Evolutionary conservation across 2,797 vertebrate genomes (phyloP).

Genomic region (Anabacerthia variegaticeps): DNA sequence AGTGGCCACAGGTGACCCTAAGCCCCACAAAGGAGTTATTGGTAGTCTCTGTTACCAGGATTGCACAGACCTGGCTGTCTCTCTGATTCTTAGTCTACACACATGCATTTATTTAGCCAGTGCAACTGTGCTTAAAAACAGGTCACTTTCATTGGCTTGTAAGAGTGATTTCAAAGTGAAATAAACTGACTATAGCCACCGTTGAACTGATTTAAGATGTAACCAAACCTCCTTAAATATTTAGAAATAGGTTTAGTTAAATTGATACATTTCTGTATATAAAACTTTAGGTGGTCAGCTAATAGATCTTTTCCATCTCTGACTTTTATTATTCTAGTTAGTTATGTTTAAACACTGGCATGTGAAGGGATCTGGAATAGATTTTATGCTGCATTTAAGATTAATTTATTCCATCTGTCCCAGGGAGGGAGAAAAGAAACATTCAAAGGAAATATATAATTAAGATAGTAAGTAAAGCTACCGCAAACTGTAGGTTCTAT

Average conservation of each 20-base stretch:
- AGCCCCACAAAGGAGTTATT: background rate
- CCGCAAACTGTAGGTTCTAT: conserved; percentile 41
- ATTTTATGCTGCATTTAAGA: conserved; percentile 70
- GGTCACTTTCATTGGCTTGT: background rate
- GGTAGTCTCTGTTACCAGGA: background rate
- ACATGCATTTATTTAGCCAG: background rate
- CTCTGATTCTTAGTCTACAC: background rate
- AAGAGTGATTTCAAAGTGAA: conserved; percentile 19
- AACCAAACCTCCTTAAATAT: conserved; percentile 42
- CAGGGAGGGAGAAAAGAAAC: conserved; percentile 43
- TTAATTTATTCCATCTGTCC: conserved; percentile 69
- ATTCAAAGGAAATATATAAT: conserved; percentile 61
- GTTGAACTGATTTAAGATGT: conserved; percentile 37
- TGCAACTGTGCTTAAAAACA: background rate
- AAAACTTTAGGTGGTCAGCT: conserved; percentile 60
- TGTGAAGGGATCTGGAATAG: conserved; percentile 54
- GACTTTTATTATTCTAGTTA: conserved; percentile 65
- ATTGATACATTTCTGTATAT: conserved; percentile 20
- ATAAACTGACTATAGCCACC: background rate
- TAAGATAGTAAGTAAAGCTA: conserved; percentile 63
- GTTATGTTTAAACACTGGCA: conserved; percentile 45
- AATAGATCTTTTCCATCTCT: conserved; percentile 62
- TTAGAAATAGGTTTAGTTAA: conserved; percentile 48
- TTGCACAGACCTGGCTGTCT: background rate
- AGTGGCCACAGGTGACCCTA: accelerated